Percentiles rank a stretch among this genome's conserved stretches.
phyloP scores from a whole-genome alignment of 1,140 invertebrate genomes.

The Hyles vespertilio region DNA sequence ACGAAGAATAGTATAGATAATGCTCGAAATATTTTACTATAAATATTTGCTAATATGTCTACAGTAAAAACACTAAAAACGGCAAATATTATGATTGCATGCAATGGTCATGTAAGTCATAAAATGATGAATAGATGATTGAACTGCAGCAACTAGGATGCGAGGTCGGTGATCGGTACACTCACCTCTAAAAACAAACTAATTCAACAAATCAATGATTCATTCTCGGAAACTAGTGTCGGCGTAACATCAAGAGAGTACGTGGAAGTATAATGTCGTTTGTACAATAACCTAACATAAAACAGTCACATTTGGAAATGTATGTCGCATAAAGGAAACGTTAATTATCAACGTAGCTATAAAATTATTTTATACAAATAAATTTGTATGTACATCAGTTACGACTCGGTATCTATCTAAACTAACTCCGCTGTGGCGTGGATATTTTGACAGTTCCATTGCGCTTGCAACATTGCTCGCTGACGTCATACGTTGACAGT shows the following conservation, averaged over 20 bases:
- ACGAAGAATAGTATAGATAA: too few relatives aligned
- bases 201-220: constrained; percentile 1
- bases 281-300: constrained; percentile 15
- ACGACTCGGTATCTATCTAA: constrained; percentile 18
- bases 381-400: constrained; percentile 51
- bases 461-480: too few relatives aligned
- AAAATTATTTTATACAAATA: constrained; percentile 39
- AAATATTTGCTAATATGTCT: too few relatives aligned
- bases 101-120: too few relatives aligned
- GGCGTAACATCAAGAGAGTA: constrained; percentile 1
- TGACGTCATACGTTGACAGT: too few relatives aligned
- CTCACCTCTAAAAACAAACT: neutral
- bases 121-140: too few relatives aligned
- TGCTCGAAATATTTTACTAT: too few relatives aligned
- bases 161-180: neutral
- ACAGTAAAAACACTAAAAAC: too few relatives aligned
- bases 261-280: neutral
- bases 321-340: constrained; percentile 29
- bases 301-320: constrained; percentile 24
- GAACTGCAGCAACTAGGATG: too few relatives aligned
- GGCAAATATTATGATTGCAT: too few relatives aligned
- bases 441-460: neutral
- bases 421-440: constrained; percentile 12
- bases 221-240: neutral
- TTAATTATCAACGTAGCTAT: constrained; percentile 31